Evolutionary conservation across 2,113 vertebrate species (phyloP).

Genomic region (Microcebus jonahi): DNA sequence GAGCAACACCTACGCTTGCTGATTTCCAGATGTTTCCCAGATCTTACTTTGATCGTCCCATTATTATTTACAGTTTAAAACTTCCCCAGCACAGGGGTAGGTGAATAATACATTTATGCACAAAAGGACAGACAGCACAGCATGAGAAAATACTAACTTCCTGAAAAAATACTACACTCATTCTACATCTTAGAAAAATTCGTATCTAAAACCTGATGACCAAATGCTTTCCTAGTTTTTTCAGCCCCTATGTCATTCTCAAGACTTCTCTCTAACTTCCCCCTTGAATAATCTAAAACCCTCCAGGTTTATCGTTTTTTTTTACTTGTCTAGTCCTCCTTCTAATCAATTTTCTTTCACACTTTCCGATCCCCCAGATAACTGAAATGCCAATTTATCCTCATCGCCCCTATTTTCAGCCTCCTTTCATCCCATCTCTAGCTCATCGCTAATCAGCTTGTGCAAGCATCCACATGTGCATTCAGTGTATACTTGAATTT

Average conservation of each 20-base stretch:
- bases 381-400: constrained; percentile 65
- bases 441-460: constrained; percentile 62
- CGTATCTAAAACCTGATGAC: background rate
- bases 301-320: constrained; percentile 54
- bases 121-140: background rate
- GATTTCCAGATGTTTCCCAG: background rate
- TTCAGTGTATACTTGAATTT: constrained; percentile 35
- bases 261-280: constrained; percentile 20
- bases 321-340: constrained; percentile 49
- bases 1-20: background rate
- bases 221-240: background rate
- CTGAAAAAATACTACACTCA: background rate
- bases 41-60: background rate
- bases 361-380: constrained; percentile 58
- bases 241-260: background rate
- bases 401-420: constrained; percentile 59
- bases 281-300: constrained; percentile 54
- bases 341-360: constrained; percentile 75
- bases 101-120: background rate
- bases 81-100: background rate
- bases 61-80: constrained; percentile 20
- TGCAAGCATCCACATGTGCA: constrained; percentile 68
- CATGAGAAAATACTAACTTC: background rate
- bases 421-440: constrained; percentile 51
- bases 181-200: background rate